Percentiles rank a stretch among this genome's conserved stretches.
Conservation (phyloP, 2,888 invertebrate genomes). For the Hedychridium roseum region DNA sequence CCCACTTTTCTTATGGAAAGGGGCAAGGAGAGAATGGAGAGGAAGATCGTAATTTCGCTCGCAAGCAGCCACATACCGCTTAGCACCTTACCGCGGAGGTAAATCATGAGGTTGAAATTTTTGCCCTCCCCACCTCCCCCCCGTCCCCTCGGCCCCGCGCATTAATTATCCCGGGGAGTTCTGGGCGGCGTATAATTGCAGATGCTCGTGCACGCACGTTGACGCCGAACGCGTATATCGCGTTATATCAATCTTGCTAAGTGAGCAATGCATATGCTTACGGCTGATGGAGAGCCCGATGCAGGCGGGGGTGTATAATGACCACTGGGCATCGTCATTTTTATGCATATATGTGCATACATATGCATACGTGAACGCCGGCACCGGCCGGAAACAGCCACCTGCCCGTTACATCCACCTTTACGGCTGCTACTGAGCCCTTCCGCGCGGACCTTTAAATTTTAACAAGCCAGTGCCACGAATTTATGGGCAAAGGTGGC, state of each 20-base stretch:
- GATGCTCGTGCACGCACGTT: constrained; percentile 34
- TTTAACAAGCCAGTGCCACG: constrained; percentile 33
- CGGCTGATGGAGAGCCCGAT: constrained; percentile 31
- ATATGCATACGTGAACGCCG: constrained; percentile 34
- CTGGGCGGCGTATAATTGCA: constrained; percentile 41
- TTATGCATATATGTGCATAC: constrained; percentile 45
- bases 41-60: too few relatives aligned
- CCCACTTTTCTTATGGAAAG: too few relatives aligned
- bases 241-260: constrained; percentile 54
- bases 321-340: constrained; percentile 47
- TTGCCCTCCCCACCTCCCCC: neutral
- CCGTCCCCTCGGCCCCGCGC: constrained; percentile 12
- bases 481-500: constrained; percentile 43
- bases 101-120: too few relatives aligned
- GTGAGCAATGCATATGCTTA: constrained; percentile 57
- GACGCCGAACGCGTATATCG: constrained; percentile 36
- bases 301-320: constrained; percentile 52
- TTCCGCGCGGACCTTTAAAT: constrained; percentile 39
- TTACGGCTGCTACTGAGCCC: constrained; percentile 29
- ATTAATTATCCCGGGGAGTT: constrained; percentile 42
- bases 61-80: constrained; percentile 27
- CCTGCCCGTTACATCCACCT: constrained; percentile 53
- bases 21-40: too few relatives aligned
- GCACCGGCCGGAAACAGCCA: constrained; percentile 58
- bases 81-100: constrained; percentile 37